These are phyloP conservation scores for Troides helena DNA, from an alignment of 2,888 invertebrate species.

Conservation along the genomic window DNA sequence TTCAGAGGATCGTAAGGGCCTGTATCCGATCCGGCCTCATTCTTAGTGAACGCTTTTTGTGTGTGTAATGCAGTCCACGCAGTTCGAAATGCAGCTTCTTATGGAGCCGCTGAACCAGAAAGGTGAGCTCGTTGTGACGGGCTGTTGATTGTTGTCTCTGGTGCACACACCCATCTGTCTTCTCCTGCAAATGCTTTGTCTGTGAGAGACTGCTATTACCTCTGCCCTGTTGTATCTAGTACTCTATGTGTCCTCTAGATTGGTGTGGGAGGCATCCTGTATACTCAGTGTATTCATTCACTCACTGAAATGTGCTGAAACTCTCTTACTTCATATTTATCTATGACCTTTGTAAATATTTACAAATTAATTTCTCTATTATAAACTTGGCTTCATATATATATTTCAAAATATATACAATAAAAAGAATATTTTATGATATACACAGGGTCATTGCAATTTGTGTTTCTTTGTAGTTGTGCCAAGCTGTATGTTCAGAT, in stretches of 20 bases:
- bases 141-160: conserved; percentile 44
- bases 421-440: background rate
- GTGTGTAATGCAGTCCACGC: conserved; percentile 66
- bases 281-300: conserved; percentile 35
- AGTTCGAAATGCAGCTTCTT: conserved; percentile 63
- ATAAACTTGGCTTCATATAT: background rate
- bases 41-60: conserved; percentile 73
- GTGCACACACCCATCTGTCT: conserved; percentile 49
- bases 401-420: background rate
- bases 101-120: conserved; percentile 70
- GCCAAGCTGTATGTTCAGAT: background rate
- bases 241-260: conserved; percentile 13
- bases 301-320: conserved; percentile 32
- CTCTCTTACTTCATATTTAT: background rate
- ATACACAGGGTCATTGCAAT: background rate
- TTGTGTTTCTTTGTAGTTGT: conserved; percentile 4
- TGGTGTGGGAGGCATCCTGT: conserved; percentile 29
- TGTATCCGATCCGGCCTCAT: conserved; percentile 46
- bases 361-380: background rate
- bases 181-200: conserved; percentile 28
- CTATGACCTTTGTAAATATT: background rate
- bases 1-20: conserved; percentile 65
- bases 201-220: conserved; percentile 32
- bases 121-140: conserved; percentile 69
- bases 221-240: conserved; percentile 39